Evolutionary conservation across 2,888 invertebrate species (phyloP).

Genomic region (Alloplasta piceator): DNA sequence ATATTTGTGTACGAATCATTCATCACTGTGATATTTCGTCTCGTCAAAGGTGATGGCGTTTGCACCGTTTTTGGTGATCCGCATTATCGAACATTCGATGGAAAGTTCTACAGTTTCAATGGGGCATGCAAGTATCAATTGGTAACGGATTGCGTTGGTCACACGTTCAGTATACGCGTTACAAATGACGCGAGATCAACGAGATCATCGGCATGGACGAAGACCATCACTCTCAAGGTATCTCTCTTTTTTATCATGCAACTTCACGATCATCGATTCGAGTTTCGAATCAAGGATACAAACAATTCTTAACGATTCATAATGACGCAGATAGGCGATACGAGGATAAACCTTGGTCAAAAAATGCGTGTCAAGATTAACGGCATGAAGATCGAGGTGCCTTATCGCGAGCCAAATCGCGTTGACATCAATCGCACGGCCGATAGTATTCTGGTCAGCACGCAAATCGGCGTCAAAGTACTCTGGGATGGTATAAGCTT

Average conservation of each 20-base stretch:
- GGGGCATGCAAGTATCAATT: constrained; percentile 97
- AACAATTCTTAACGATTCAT: not conserved
- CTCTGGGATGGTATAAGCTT: constrained; percentile 98
- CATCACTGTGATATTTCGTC: not conserved
- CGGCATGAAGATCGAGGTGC: constrained; percentile 89
- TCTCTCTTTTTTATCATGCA: not conserved
- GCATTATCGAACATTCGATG: constrained; percentile 97
- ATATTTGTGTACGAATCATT: not conserved
- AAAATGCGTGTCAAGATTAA: constrained; percentile 94
- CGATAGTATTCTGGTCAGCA: constrained; percentile 88
- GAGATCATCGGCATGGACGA: constrained; percentile 94
- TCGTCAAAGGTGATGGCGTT: constrained; percentile 88
- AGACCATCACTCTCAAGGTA: constrained; percentile 92
- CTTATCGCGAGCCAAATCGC: constrained; percentile 85
- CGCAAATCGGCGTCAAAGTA: constrained; percentile 91
- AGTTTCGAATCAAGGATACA: no score
- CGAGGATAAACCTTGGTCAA: constrained; percentile 94
- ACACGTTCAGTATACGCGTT: constrained; percentile 93
- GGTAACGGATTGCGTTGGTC: constrained; percentile 91
- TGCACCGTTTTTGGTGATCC: constrained; percentile 98
- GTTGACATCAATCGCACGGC: constrained; percentile 88
- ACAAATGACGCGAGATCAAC: constrained; percentile 94
- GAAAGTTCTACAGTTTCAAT: constrained; percentile 96
- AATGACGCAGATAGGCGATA: constrained; percentile 84
- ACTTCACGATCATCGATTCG: no score